Conservation (phyloP, 2,888 invertebrate species). For the Phoronis australis region DNA sequence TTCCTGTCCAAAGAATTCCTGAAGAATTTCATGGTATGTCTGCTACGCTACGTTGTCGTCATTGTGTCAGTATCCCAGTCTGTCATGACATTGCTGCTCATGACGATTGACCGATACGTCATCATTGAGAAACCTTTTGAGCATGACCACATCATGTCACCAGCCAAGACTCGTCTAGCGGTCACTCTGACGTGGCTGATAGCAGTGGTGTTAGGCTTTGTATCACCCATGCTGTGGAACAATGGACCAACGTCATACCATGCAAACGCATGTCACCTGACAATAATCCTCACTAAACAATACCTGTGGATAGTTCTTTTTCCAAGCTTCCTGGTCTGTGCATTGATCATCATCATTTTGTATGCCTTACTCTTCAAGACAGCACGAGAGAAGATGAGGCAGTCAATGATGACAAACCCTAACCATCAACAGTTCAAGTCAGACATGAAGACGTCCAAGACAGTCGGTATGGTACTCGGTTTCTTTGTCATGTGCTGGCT, state of each 20-base stretch:
- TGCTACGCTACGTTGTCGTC: background rate
- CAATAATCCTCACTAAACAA: background rate
- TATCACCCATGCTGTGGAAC: background rate
- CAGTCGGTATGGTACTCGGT: background rate
- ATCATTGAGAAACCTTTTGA: background rate
- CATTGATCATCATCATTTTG: background rate
- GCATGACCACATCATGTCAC: background rate
- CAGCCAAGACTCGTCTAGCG: background rate
- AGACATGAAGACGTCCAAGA: background rate
- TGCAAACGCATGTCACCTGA: background rate
- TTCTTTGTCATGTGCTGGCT: background rate
- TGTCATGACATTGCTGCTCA: background rate
- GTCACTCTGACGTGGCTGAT: background rate
- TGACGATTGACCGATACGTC: background rate
- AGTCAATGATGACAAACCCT: background rate
- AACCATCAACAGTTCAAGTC: background rate
- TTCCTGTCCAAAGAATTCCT: background rate
- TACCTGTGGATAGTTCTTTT: background rate
- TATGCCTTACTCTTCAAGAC: background rate
- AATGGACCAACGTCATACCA: background rate
- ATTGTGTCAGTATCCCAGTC: background rate
- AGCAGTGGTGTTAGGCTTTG: background rate
- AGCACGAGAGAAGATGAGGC: background rate
- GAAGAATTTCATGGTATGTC: background rate
- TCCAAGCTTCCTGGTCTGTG: background rate